Percentiles rank a stretch among this genome's conserved stretches.
Conservation (phyloP, 2,888 invertebrate species). For the Microdon myrmicae region DNA sequence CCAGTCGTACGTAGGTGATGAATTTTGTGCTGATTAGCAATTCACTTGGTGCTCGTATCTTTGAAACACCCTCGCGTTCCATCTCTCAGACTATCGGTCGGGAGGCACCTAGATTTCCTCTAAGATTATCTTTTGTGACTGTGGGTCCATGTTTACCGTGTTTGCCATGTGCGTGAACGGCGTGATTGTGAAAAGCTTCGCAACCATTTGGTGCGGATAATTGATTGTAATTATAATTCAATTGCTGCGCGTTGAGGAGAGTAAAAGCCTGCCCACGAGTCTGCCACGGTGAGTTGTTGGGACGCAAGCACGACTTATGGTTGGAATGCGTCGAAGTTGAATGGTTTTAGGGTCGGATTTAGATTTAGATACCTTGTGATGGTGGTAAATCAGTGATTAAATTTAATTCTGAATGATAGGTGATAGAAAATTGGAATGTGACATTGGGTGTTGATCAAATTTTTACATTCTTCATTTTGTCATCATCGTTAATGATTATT, state of each 20-base stretch:
- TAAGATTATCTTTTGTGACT: too few species aligned
- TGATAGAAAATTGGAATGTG: too few species aligned
- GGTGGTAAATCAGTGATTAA: too few species aligned
- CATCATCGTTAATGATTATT: too few species aligned
- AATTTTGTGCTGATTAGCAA: conserved; percentile 52
- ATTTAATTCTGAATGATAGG: too few species aligned
- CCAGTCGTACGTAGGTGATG: conserved; percentile 52
- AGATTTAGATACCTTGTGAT: too few species aligned
- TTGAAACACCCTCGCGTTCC: conserved; percentile 50
- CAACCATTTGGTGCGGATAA: conserved; percentile 23
- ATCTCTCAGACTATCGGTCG: conserved; percentile 37
- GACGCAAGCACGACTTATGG: conserved; percentile 31
- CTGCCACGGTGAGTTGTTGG: conserved; percentile 12
- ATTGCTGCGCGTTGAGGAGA: conserved; percentile 14
- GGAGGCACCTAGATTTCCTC: conserved; percentile 43
- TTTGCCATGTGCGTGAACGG: too few species aligned
- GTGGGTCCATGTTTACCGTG: too few species aligned
- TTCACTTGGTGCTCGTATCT: conserved; percentile 28
- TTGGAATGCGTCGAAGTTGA: conserved; percentile 38
- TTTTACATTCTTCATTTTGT: too few species aligned
- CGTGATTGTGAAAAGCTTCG: too few species aligned
- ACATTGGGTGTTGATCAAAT: too few species aligned
- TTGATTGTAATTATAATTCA: conserved; percentile 51
- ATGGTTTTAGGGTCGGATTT: neutral
- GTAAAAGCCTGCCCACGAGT: conserved; percentile 28